phyloP scores from a whole-genome alignment of 2,113 vertebrate genomes.

The Lepus europaeus region DNA sequence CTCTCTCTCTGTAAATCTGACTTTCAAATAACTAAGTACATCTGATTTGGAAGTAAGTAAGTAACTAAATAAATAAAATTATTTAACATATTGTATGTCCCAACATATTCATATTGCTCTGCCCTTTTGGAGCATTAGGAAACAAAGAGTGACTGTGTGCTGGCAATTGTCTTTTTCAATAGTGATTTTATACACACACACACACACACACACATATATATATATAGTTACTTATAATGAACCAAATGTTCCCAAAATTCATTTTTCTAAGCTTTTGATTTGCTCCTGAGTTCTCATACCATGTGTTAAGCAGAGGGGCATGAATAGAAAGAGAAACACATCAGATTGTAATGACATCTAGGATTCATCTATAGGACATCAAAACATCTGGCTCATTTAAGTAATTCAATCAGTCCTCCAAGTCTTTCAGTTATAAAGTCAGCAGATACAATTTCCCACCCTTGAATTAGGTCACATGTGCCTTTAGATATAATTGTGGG shows the following conservation, averaged over 20 bases:
- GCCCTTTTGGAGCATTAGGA: neutral
- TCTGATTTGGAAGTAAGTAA: no score
- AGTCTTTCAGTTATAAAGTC: neutral
- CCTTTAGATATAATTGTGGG: neutral
- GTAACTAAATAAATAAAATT: no score
- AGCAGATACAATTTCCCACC: neutral
- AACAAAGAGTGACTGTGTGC: neutral
- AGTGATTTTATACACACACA: neutral
- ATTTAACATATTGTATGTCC: neutral
- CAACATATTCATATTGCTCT: neutral
- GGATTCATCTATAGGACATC: neutral
- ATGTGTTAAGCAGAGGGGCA: neutral
- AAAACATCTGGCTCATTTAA: conserved; percentile 29
- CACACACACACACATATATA: neutral
- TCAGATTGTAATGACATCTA: neutral
- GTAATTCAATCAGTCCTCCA: conserved; percentile 38
- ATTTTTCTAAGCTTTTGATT: conserved; percentile 17
- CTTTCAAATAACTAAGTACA: no score
- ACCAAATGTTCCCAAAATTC: neutral
- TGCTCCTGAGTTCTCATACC: neutral
- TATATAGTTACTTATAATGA: neutral
- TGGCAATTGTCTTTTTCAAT: neutral
- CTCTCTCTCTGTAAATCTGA: no score
- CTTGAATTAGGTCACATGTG: neutral
- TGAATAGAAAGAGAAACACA: neutral